Evolutionary conservation across 2,797 vertebrate species (phyloP), one percentile per base, ranked within the genome.

Genomic region (Gadopsis marmoratus): DNA sequence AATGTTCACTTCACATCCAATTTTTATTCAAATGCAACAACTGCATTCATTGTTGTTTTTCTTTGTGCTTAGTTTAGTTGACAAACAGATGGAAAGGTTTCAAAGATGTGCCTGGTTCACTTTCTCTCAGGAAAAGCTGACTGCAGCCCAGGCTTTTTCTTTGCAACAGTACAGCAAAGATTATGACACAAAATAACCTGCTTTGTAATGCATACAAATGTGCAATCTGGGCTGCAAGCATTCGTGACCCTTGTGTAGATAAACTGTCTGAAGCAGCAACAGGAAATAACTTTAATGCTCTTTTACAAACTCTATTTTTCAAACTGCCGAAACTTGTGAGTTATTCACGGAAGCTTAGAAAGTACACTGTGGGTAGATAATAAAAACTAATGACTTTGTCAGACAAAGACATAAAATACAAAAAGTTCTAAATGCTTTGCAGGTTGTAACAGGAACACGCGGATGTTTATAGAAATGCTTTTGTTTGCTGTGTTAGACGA

Each of bases 341-440:
- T 64, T 37, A 21, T 39, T 29, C 21, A 21, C 16, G 4, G n/a
- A 12, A 3, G 51, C 51, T 61, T 31, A 6, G 19, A 72, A 59
- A 59, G 51, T 59, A 47, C 35, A 58, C 37, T 35, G 3, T 48
- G 19, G 43, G 31, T 35, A 37, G 71, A 68, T 41, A 71, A 45
- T 71, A 59, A 76, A 78, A 74, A 61, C 2, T 3, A 58, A 75
- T 51, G 45, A 51, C 50, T 55, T 53, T 51, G n/a, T 67, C 23
- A 50, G 29, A 68, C 4, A 84, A 76, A 2, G 17, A 4, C 23
- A 66, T 43, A 7, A 2, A 16, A 43, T 37, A 60, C 11, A 33
- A 63, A 23, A 41, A 60, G 47, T 48, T 37, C 19, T 53, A 29
- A 70, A 67, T 23, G 26, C 48, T 62, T 39, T 23, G 21, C 2